Evolutionary conservation across 1,140 invertebrate species (phyloP).

Genomic region (Neodiprion pinetum): DNA sequence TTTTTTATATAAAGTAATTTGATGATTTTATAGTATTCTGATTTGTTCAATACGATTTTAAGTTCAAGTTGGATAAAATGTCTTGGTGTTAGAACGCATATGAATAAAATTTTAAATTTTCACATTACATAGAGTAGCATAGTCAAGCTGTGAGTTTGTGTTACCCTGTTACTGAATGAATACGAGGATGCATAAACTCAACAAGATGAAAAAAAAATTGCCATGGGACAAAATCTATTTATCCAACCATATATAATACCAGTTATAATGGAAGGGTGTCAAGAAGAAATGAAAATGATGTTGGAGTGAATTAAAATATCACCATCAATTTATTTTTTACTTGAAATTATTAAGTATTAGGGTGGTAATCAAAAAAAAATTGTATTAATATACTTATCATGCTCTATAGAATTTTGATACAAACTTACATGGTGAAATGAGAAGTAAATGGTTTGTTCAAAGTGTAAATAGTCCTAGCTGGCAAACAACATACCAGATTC

Average conservation of each 20-base stretch:
- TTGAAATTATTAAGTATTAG: not conserved
- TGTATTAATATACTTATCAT: not conserved
- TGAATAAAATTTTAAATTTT: too few species aligned
- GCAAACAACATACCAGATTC: not conserved
- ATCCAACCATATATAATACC: slow-evolving; percentile 26
- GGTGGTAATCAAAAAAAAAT: not conserved
- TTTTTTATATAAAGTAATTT: too few species aligned
- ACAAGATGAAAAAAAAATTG: slow-evolving; percentile 29
- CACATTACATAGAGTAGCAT: too few species aligned
- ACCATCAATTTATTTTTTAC: not conserved
- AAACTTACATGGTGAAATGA: not conserved
- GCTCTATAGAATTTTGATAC: not conserved
- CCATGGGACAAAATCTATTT: slow-evolving; percentile 9
- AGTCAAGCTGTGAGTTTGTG: too few species aligned
- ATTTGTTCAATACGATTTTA: too few species aligned
- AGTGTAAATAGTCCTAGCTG: not conserved
- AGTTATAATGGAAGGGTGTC: slow-evolving; percentile 20
- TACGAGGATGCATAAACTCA: too few species aligned
- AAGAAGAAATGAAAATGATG: not conserved
- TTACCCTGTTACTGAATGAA: too few species aligned
- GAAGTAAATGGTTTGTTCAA: not conserved
- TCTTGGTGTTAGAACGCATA: too few species aligned
- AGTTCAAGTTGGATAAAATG: too few species aligned
- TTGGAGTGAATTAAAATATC: not conserved
- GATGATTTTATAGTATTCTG: too few species aligned